These are phyloP conservation scores for Pogonognathellus flavescens DNA, from an alignment of 1,140 invertebrate genomes.

Conservation along the genomic window DNA sequence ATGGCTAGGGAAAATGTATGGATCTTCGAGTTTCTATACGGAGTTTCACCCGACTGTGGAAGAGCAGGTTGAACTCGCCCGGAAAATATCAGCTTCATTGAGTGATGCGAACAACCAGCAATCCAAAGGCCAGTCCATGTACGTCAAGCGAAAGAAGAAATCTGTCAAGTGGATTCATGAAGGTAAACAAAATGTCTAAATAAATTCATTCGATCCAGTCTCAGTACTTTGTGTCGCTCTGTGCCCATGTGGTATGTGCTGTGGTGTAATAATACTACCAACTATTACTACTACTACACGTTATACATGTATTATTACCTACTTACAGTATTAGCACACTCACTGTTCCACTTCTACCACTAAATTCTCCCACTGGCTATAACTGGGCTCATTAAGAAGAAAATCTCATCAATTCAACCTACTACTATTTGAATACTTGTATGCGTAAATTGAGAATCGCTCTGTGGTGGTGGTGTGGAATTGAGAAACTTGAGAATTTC, in stretches of 20 bases:
- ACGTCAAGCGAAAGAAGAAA: conserved; percentile 91
- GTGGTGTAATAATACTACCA: no score
- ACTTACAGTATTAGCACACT: no score
- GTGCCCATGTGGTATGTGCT: not conserved
- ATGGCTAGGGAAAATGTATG: conserved; percentile 83
- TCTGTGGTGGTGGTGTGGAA: not conserved
- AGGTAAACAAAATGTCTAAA: conserved; percentile 73
- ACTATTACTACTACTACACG: no score
- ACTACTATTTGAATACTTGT: not conserved
- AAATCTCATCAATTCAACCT: conserved; percentile 13
- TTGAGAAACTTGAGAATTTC: conserved; percentile 24
- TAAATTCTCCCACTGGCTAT: not conserved
- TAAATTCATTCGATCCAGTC: conserved; percentile 25
- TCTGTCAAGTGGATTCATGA: conserved; percentile 95
- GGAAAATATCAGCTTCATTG: conserved; percentile 91
- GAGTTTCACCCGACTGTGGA: conserved; percentile 92
- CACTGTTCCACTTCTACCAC: no score
- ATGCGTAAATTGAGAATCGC: not conserved
- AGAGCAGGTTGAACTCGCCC: conserved; percentile 92
- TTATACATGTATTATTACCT: no score
- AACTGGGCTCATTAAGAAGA: conserved; percentile 34
- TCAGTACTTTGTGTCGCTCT: not conserved
- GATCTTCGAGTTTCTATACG: conserved; percentile 94
- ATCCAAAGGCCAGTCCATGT: conserved; percentile 95
- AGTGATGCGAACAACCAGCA: conserved; percentile 91